Evolutionary conservation across 2,113 vertebrate genomes (phyloP).

Genomic region (Mixornis gularis): DNA sequence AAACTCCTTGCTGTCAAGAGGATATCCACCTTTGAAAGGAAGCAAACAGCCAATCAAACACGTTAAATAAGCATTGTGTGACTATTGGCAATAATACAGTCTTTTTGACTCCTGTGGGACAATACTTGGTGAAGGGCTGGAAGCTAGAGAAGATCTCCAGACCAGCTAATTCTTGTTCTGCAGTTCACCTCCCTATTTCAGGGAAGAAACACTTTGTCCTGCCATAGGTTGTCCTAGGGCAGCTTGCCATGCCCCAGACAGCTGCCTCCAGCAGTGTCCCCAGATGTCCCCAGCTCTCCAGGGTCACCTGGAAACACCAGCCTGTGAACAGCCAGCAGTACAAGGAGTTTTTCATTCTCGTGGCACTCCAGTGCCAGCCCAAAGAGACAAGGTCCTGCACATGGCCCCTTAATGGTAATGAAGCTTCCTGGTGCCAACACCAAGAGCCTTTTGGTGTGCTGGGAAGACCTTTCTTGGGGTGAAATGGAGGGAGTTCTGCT

Average conservation of each 20-base stretch:
- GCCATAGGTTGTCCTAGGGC: neutral
- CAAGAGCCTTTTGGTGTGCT: neutral
- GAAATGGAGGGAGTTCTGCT: conserved; percentile 27
- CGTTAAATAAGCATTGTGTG: neutral
- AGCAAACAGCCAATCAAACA: neutral
- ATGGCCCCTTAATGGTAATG: neutral
- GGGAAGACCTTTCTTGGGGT: neutral
- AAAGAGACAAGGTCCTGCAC: neutral
- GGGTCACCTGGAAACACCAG: neutral
- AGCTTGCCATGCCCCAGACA: neutral
- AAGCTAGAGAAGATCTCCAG: neutral
- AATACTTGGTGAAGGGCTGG: neutral
- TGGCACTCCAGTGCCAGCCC: neutral
- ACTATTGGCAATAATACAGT: neutral
- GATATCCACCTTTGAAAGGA: neutral
- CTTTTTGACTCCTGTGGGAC: neutral
- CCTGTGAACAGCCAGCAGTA: neutral
- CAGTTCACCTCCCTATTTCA: neutral
- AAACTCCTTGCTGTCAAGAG: neutral
- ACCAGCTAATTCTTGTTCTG: neutral
- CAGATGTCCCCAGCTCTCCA: neutral
- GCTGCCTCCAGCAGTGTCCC: neutral
- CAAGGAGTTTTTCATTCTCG: neutral
- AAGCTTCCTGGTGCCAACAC: neutral
- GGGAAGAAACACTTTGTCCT: neutral